Conservation (phyloP, 2,113 vertebrate genomes). For the Urocolius indicus region DNA sequence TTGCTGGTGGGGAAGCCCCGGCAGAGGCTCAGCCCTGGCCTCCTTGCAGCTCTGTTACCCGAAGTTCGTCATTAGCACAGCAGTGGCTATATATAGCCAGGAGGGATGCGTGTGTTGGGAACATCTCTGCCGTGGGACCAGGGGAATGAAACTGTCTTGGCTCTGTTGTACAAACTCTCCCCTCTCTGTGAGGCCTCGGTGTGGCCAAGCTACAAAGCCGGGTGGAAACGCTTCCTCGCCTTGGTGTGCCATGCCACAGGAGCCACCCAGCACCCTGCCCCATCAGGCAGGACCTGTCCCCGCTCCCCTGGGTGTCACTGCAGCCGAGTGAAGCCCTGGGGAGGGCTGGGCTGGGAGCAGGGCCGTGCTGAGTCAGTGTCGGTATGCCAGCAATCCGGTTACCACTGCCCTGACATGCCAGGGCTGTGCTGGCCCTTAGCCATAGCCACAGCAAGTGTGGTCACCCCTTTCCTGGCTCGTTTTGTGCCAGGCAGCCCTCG, state of each 20-base stretch:
- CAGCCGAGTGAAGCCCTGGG: neutral
- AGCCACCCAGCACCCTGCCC: neutral
- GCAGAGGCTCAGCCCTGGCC: neutral
- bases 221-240: accelerated
- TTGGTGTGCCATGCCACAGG: accelerated
- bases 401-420: neutral
- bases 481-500: accelerated
- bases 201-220: accelerated
- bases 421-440: neutral
- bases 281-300: slow-evolving; percentile 23
- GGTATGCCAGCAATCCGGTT: slow-evolving; percentile 53
- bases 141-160: accelerated
- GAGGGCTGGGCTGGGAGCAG: neutral
- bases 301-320: neutral
- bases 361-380: slow-evolving; percentile 54
- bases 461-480: accelerated
- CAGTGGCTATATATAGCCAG: neutral
- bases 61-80: accelerated
- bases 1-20: neutral
- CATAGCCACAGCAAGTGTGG: accelerated
- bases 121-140: neutral
- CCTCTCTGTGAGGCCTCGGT: accelerated
- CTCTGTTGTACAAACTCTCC: accelerated
- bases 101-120: neutral
- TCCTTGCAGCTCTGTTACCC: neutral